Conservation (phyloP, 2,888 invertebrate species). For the Leptopilina drosophilae region DNA sequence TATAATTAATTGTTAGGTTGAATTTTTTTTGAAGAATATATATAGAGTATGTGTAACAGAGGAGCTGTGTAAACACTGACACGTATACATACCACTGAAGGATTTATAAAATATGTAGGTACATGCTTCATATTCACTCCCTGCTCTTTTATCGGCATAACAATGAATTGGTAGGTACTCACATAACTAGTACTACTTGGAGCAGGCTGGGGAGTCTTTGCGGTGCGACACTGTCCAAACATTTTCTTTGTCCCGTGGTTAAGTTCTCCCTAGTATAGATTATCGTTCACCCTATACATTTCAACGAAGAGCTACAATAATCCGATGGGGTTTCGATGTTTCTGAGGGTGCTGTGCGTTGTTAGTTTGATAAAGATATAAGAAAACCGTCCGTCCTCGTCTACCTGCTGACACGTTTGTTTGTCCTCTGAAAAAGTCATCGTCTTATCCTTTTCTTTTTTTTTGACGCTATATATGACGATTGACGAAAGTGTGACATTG, state of each 20-base stretch:
- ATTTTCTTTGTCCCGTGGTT: conserved; percentile 76
- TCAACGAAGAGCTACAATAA: conserved; percentile 68
- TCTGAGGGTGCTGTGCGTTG: conserved; percentile 65
- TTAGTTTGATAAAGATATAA: conserved; percentile 63
- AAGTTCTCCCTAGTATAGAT: conserved; percentile 72
- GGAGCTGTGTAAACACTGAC: neutral
- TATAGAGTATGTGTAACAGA: no score
- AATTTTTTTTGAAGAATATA: no score
- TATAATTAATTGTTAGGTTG: no score
- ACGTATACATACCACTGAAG: neutral
- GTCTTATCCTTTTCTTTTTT: neutral
- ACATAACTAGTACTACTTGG: conserved; percentile 42
- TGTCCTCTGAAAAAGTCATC: conserved; percentile 55
- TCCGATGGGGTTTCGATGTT: conserved; percentile 70
- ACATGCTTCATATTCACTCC: conserved; percentile 47
- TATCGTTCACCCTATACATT: conserved; percentile 66
- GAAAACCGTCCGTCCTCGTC: conserved; percentile 42
- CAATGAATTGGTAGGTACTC: conserved; percentile 58
- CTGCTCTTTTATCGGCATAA: conserved; percentile 65
- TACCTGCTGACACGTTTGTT: conserved; percentile 59
- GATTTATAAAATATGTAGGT: conserved; percentile 34
- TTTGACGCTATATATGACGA: conserved; percentile 4
- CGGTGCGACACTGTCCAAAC: conserved; percentile 76
- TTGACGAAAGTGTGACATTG: neutral
- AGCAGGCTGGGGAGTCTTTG: conserved; percentile 63